Evolutionary conservation across 2,797 vertebrate genomes (phyloP).

Genomic region (Gephyroberyx darwinii): DNA sequence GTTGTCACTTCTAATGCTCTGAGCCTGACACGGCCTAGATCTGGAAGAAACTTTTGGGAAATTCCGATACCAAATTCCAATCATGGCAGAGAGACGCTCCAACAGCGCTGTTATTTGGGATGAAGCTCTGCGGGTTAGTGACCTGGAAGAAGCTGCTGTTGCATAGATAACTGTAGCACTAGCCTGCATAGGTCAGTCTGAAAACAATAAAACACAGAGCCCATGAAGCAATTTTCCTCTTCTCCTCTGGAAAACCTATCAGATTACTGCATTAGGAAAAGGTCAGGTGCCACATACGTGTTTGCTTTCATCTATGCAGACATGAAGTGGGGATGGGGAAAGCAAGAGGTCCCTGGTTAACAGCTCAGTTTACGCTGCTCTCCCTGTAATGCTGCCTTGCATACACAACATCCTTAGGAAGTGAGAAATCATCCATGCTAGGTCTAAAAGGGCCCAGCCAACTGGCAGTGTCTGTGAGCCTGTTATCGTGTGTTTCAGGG

Average conservation of each 20-base stretch:
- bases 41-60: constrained; percentile 6
- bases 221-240: background rate
- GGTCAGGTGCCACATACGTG: constrained; percentile 1
- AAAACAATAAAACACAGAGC: constrained; percentile 18
- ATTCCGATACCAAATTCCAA: constrained; percentile 40
- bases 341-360: constrained; percentile 9
- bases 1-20: constrained; percentile 18
- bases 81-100: constrained; percentile 30
- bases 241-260: constrained; percentile 10
- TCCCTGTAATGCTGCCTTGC: background rate
- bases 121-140: constrained; percentile 28
- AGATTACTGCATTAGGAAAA: constrained; percentile 25
- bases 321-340: constrained; percentile 38
- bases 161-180: constrained; percentile 16
- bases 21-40: background rate
- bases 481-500: background rate
- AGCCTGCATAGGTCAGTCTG: background rate
- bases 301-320: constrained; percentile 9
- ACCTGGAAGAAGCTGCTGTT: constrained; percentile 43
- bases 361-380: constrained; percentile 21
- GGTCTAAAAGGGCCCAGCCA: background rate
- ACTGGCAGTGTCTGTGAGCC: background rate
- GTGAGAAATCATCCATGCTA: background rate
- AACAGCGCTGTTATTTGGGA: constrained; percentile 28
- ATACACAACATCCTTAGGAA: constrained; percentile 12